A percentile compares a stretch with the other conserved stretches of the same genome.
phyloP scores from a whole-genome alignment of 2,797 vertebrate species.

The Crax fasciolata region DNA sequence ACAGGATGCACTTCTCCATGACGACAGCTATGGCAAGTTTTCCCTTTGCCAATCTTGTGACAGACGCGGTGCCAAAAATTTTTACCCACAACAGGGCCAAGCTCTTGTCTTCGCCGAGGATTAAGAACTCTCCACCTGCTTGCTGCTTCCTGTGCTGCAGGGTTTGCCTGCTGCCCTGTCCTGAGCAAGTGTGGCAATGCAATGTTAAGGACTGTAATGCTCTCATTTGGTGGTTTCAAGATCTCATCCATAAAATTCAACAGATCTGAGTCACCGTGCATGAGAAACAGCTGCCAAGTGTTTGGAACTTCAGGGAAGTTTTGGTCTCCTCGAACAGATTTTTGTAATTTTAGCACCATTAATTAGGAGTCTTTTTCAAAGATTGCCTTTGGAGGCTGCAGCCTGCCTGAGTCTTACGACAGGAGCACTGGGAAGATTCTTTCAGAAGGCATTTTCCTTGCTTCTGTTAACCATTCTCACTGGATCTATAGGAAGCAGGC shows the following conservation, averaged over 20 bases:
- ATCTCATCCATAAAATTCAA: conserved; percentile 32
- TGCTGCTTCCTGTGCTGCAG: fast-evolving
- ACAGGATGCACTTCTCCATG: conserved; percentile 31
- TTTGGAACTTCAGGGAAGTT: conserved; percentile 67
- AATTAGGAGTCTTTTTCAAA: conserved; percentile 59
- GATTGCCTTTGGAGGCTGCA: conserved; percentile 32
- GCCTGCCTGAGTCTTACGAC: background rate
- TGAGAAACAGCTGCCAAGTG: conserved; percentile 69
- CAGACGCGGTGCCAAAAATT: background rate
- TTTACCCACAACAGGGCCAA: background rate
- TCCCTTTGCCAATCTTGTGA: conserved; percentile 8
- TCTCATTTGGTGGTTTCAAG: conserved; percentile 18
- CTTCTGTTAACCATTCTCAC: background rate
- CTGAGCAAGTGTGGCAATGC: background rate
- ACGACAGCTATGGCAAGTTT: background rate
- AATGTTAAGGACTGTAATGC: background rate
- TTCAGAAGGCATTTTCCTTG: background rate
- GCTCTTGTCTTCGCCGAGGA: background rate
- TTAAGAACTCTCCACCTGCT: background rate
- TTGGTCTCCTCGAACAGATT: conserved; percentile 68
- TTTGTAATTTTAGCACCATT: conserved; percentile 70
- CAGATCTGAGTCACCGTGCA: conserved; percentile 37
- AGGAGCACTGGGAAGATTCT: background rate
- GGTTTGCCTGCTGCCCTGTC: background rate
- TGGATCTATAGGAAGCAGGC: background rate